Evolutionary conservation across 2,113 vertebrate genomes (phyloP).

Genomic region (Zosterops pallidus): DNA sequence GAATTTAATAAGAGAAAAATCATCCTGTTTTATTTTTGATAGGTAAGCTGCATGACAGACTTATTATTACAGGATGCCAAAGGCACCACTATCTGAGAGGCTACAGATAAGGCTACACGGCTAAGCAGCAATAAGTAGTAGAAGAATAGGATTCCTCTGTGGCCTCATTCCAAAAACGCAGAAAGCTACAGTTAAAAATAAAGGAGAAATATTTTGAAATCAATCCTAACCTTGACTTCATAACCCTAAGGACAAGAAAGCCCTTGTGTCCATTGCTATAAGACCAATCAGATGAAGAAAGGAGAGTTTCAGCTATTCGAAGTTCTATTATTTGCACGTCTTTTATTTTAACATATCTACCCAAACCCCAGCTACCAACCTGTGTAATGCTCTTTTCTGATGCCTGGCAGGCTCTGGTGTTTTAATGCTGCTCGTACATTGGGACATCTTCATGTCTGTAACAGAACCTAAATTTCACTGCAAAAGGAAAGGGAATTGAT

Average conservation of each 20-base stretch:
- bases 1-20: neutral
- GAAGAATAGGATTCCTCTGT: neutral
- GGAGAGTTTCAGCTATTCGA: neutral
- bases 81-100: neutral
- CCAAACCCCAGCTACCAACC: neutral
- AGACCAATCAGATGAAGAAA: neutral
- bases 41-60: neutral
- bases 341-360: neutral
- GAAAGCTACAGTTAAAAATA: neutral
- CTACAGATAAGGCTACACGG: neutral
- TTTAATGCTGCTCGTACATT: neutral
- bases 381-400: neutral
- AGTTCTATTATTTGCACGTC: neutral
- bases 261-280: neutral
- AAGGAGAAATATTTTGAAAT: neutral
- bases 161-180: neutral
- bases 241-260: neutral
- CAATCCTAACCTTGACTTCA: neutral
- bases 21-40: neutral
- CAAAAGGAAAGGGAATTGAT: neutral
- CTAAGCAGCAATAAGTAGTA: neutral
- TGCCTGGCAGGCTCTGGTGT: neutral
- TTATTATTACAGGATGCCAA: neutral
- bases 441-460: neutral
- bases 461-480: neutral